A percentile compares a stretch with the other conserved stretches of the same genome.
phyloP scores from a whole-genome alignment of 2,113 vertebrate genomes.

The Brachyhypopomus gauderio region DNA sequence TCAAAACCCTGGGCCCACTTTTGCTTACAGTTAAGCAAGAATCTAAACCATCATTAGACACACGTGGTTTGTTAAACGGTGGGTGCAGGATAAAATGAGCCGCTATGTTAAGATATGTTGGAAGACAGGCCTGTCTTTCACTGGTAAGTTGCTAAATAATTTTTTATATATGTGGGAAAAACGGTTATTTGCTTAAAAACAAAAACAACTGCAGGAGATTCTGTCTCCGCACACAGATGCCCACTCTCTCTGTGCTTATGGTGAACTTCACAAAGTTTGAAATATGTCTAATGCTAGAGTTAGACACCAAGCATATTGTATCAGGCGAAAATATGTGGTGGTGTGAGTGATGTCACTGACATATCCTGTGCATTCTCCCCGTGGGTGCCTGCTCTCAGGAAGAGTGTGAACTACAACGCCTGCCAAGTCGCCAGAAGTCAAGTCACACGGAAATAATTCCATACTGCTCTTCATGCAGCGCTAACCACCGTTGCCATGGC shows the following conservation, averaged over 20 bases:
- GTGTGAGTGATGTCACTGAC: constrained; percentile 6
- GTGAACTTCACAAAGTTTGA: background rate
- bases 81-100: background rate
- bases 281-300: background rate
- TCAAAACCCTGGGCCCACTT: constrained; percentile 47
- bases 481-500: constrained; percentile 51
- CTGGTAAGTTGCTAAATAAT: background rate
- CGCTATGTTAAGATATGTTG: background rate
- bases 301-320: background rate
- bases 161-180: background rate
- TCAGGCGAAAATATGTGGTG: background rate
- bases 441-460: constrained; percentile 50
- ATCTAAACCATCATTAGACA: constrained; percentile 30
- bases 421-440: constrained; percentile 50
- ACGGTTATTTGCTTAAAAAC: background rate
- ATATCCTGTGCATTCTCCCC: constrained; percentile 24
- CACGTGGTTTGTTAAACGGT: background rate
- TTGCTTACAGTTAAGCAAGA: constrained; percentile 34
- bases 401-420: constrained; percentile 52
- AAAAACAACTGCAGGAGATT: background rate
- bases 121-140: background rate
- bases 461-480: constrained; percentile 32
- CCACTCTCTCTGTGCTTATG: background rate
- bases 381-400: constrained; percentile 15
- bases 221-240: background rate